Conservation (phyloP, 2,888 invertebrate species). For the Spicauda simplicius region DNA sequence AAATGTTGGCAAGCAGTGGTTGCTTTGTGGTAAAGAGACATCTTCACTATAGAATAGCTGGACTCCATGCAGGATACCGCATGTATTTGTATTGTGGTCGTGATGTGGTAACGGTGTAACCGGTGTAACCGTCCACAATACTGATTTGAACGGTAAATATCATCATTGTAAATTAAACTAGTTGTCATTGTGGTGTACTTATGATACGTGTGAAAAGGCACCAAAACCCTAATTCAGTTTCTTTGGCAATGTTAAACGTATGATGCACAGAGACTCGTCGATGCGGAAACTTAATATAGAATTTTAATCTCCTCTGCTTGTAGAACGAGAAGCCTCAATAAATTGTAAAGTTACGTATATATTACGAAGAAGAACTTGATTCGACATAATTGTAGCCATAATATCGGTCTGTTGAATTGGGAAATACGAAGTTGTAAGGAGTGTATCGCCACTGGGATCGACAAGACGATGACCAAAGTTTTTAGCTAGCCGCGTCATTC, state of each 20-base stretch:
- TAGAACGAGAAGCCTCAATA: conserved; percentile 11
- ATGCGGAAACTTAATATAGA: conserved; percentile 8
- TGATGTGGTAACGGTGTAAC: too few species aligned
- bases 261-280: background rate
- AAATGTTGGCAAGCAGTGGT: too few species aligned
- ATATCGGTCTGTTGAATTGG: conserved; percentile 26
- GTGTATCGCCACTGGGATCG: conserved; percentile 39
- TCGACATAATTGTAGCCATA: conserved; percentile 25
- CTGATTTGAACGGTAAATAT: too few species aligned
- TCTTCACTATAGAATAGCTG: too few species aligned
- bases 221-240: background rate
- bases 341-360: conserved; percentile 27
- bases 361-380: conserved; percentile 7
- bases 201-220: too few species aligned
- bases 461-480: conserved; percentile 39
- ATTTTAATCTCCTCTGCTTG: conserved; percentile 15
- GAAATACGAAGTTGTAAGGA: conserved; percentile 33
- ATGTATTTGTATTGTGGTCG: too few species aligned
- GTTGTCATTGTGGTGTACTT: too few species aligned
- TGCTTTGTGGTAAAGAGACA: too few species aligned
- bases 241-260: conserved; percentile 2
- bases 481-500: conserved; percentile 37
- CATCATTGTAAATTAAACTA: too few species aligned
- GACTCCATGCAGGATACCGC: too few species aligned
- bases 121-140: too few species aligned